These are phyloP conservation scores for Pentamera pediparva DNA, from an alignment of 53 echinoderm and acorn worm genomes.

Conservation along the genomic window DNA sequence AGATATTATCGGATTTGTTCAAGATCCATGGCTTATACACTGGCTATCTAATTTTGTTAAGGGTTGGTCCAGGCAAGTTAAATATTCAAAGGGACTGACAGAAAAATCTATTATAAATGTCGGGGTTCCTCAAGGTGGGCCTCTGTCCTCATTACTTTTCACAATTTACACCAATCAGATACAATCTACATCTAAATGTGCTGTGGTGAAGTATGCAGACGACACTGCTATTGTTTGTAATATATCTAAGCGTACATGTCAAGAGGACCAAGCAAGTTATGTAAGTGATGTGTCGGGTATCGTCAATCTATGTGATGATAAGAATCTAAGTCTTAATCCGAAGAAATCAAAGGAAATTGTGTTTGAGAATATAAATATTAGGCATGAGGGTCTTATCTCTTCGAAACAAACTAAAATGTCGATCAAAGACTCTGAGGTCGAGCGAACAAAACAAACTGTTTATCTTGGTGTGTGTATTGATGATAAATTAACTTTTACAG, in stretches of 20 bases:
- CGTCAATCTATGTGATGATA: too few relatives aligned
- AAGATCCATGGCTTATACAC: conserved; percentile 1
- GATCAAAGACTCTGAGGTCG: too few relatives aligned
- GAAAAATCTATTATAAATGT: too few relatives aligned
- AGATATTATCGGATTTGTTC: neutral
- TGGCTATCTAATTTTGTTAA: neutral
- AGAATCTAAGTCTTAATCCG: too few relatives aligned
- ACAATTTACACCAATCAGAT: conserved; percentile 3
- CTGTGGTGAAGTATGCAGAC: conserved; percentile 9
- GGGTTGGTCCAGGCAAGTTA: neutral
- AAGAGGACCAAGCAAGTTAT: neutral
- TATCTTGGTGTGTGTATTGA: too few relatives aligned
- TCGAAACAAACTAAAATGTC: too few relatives aligned
- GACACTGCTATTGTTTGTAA: conserved; percentile 9
- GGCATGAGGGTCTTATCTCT: too few relatives aligned
- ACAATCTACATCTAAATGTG: neutral
- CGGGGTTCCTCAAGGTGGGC: neutral
- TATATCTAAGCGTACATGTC: neutral
- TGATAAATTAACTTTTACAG: too few relatives aligned
- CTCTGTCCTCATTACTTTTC: neutral
- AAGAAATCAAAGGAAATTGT: too few relatives aligned
- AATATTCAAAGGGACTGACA: neutral
- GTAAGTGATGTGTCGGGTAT: too few relatives aligned
- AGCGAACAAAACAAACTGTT: too few relatives aligned
- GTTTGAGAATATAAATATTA: too few relatives aligned